Evolutionary conservation across 2,888 invertebrate genomes (phyloP).

Genomic region (Cataglyphis rosenhaueri): DNA sequence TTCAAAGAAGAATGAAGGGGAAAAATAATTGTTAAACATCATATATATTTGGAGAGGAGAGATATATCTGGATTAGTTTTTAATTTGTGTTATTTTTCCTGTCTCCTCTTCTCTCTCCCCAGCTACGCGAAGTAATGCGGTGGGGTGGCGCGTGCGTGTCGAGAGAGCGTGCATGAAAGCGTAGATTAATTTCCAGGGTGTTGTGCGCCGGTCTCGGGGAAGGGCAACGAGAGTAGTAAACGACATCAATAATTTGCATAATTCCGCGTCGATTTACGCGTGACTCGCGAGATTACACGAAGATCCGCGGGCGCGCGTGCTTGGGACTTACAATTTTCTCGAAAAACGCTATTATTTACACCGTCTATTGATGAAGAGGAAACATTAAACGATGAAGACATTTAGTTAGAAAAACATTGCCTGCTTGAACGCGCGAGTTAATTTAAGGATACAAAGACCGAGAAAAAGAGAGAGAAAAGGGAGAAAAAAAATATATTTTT

Average conservation of each 20-base stretch:
- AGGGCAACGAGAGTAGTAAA: conserved; percentile 49
- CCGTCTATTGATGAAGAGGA: background rate
- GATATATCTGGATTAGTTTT: conserved; percentile 81
- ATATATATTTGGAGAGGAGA: conserved; percentile 68
- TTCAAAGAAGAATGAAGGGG: background rate
- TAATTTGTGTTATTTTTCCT: conserved; percentile 73
- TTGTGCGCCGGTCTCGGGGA: conserved; percentile 63
- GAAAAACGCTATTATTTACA: conserved; percentile 42
- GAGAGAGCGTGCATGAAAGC: conserved; percentile 74
- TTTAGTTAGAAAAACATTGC: background rate
- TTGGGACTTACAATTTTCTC: conserved; percentile 40
- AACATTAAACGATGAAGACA: conserved; percentile 8
- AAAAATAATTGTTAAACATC: conserved; percentile 75
- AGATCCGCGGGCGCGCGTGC: conserved; percentile 29
- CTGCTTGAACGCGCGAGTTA: background rate
- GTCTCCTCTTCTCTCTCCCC: background rate
- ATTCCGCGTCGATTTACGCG: conserved; percentile 45
- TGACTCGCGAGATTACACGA: conserved; percentile 43
- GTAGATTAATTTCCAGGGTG: conserved; percentile 79
- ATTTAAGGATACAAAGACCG: background rate
- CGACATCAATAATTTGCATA: conserved; percentile 58
- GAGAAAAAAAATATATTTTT: background rate
- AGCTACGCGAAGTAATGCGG: conserved; percentile 17
- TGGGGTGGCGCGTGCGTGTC: conserved; percentile 56
- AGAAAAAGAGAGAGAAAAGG: background rate